phyloP scores from a whole-genome alignment of 2,113 vertebrate species.

The Osmerus eperlanus region DNA sequence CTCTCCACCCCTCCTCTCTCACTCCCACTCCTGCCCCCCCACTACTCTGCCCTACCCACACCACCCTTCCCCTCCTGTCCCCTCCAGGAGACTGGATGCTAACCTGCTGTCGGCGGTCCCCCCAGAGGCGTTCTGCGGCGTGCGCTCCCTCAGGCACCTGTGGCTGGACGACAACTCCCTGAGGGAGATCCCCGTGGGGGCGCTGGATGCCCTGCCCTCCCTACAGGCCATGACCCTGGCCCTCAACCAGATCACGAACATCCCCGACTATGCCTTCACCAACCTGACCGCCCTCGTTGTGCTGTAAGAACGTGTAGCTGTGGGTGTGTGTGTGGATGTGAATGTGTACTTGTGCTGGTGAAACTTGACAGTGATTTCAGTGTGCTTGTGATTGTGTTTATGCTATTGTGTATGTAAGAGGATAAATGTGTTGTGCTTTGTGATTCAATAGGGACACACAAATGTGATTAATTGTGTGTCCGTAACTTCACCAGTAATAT shows the following conservation, averaged over 20 bases:
- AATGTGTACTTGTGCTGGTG: not conserved
- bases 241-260: slow-evolving; percentile 87
- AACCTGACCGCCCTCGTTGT: slow-evolving; percentile 94
- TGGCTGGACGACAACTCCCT: slow-evolving; percentile 94
- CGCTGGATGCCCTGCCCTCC: slow-evolving; percentile 83
- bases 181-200: slow-evolving; percentile 84
- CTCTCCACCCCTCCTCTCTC: slow-evolving; percentile 33
- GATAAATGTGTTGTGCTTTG: too few species aligned
- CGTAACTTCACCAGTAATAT: not conserved
- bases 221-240: slow-evolving; percentile 96
- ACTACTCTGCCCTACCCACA: slow-evolving; percentile 11
- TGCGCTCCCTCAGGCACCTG: slow-evolving; percentile 86
- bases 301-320: slow-evolving; percentile 76
- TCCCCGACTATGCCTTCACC: slow-evolving; percentile 88
- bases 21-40: slow-evolving; percentile 19
- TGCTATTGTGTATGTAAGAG: too few species aligned
- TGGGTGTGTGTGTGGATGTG: not conserved
- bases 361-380: not conserved
- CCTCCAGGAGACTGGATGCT: slow-evolving; percentile 87
- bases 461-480: too few species aligned
- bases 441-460: too few species aligned
- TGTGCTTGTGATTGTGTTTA: not conserved
- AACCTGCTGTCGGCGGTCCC: slow-evolving; percentile 90
- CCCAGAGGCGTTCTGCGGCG: slow-evolving; percentile 80
- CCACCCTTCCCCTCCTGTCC: slow-evolving; percentile 27